These are phyloP conservation scores for Ptychadena robeensis DNA, from an alignment of 2,797 vertebrate genomes.

Conservation along the genomic window DNA sequence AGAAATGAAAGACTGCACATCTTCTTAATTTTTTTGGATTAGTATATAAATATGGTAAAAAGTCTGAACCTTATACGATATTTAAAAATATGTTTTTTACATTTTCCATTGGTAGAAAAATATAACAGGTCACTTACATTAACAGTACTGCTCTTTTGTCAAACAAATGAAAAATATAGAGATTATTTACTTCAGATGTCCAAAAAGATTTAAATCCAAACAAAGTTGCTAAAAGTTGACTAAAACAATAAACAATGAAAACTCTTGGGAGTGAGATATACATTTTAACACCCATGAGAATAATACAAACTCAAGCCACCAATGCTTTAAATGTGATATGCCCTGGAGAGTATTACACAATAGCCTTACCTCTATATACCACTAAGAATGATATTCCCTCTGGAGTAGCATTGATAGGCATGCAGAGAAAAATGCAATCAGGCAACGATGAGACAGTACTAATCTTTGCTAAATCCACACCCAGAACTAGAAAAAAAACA, in stretches of 20 bases:
- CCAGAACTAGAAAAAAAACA: slow-evolving; percentile 31
- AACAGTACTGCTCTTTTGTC: background rate
- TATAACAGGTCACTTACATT: background rate
- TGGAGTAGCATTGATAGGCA: slow-evolving; percentile 34
- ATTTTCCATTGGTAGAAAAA: background rate
- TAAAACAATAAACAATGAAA: background rate
- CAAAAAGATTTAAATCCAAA: background rate
- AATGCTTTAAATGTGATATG: background rate
- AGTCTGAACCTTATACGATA: too few species aligned
- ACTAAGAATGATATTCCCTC: slow-evolving; percentile 26
- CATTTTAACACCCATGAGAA: background rate
- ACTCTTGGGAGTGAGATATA: background rate
- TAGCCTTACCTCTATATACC: slow-evolving; percentile 36
- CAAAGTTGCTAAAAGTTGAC: background rate
- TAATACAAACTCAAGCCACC: background rate
- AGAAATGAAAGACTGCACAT: background rate
- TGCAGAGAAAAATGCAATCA: slow-evolving; percentile 40
- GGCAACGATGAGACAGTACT: slow-evolving; percentile 29
- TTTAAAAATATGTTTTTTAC: too few species aligned
- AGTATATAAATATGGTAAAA: too few species aligned
- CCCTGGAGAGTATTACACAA: background rate
- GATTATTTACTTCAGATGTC: background rate
- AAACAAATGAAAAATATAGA: background rate
- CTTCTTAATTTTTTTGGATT: background rate
- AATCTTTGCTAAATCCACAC: slow-evolving; percentile 47